Base-by-base conservation (phyloP, 1,140 invertebrate genomes). In the Bombus consobrinus region DNA sequence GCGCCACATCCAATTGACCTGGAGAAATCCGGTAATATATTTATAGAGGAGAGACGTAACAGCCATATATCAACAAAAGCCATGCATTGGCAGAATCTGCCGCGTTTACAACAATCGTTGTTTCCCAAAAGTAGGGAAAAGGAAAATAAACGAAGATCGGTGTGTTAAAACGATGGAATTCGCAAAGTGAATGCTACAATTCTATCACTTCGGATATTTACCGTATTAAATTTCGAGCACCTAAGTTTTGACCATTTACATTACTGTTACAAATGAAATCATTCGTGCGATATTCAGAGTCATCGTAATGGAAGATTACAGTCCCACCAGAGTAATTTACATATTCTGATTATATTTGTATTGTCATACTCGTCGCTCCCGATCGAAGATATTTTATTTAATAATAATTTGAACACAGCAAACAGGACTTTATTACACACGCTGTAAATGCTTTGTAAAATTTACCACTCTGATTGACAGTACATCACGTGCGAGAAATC, bases 11-110 rank as follows among this genome's bases (percentile, higher is more conserved):
- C 74, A 84, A 84, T 84, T 84, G 72, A 74, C 69, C 71, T n/a
- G 71, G 72, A 64, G 81, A 75, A n/a, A 76, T 59, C 72, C 72
- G n/a, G 28, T 83, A 75, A 83, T 66, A 66, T 83, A 76, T 76
- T 75, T 76, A 66, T 39, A 22, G 22, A 8, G 39, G 71, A 28
- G 28, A 34, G 32, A 62, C 72, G 81, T 47, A 59, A 9, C 25
- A 32, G 41, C 81, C 41, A 83, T 75, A 75, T 83, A 75, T 83
- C 81, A 83, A 76, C 34, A 57, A 66, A 59, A 47, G 59, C 37
- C 37, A 32, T 18, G 37, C 28, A 39, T 22, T 47, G 66, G 25
- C 28, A 15, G 34, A n/a, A 34, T 83, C 34, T 43, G 6, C 12
- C 5, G 4, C 68, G 68, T 39, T 68, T 37, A 22, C 68, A 22